Evolutionary conservation across 2,888 invertebrate species (phyloP).

Genomic region (Ophion obscuratus): DNA sequence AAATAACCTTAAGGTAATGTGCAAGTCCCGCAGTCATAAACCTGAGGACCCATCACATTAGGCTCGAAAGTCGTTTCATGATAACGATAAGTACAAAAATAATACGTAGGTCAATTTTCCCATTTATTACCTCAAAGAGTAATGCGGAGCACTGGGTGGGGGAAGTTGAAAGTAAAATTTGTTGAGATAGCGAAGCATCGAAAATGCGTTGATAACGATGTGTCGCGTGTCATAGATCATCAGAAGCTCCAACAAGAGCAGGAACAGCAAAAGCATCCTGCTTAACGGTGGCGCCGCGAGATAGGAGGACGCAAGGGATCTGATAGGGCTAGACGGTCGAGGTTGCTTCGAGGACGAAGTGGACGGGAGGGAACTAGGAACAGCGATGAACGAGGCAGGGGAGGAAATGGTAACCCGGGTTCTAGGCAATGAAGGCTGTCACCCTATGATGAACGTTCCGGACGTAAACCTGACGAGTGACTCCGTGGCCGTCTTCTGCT

Average conservation of each 20-base stretch:
- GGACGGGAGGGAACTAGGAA: constrained; percentile 29
- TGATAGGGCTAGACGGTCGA: constrained; percentile 63
- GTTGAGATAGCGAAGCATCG: constrained; percentile 73
- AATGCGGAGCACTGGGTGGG: constrained; percentile 44
- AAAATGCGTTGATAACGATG: constrained; percentile 77
- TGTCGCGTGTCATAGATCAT: constrained; percentile 77
- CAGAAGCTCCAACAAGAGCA: constrained; percentile 67
- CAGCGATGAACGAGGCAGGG: constrained; percentile 65
- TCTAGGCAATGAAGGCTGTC: constrained; percentile 80
- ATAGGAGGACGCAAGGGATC: constrained; percentile 40
- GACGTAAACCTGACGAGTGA: constrained; percentile 81
- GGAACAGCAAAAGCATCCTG: constrained; percentile 55
- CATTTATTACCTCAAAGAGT: background rate
- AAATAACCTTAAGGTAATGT: no score
- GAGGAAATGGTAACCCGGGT: constrained; percentile 71
- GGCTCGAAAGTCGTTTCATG: no score
- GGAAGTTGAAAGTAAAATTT: constrained; percentile 72
- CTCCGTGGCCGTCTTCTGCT: constrained; percentile 76
- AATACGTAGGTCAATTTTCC: background rate
- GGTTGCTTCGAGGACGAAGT: constrained; percentile 69
- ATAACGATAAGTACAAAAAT: background rate
- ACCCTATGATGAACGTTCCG: constrained; percentile 79
- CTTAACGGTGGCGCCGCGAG: constrained; percentile 44
- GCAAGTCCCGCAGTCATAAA: no score
- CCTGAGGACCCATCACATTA: no score